Percentiles rank a stretch among this genome's conserved stretches.
Evolutionary conservation across 2,797 vertebrate genomes (phyloP).

Genomic region (Bryconaethiops microstoma): DNA sequence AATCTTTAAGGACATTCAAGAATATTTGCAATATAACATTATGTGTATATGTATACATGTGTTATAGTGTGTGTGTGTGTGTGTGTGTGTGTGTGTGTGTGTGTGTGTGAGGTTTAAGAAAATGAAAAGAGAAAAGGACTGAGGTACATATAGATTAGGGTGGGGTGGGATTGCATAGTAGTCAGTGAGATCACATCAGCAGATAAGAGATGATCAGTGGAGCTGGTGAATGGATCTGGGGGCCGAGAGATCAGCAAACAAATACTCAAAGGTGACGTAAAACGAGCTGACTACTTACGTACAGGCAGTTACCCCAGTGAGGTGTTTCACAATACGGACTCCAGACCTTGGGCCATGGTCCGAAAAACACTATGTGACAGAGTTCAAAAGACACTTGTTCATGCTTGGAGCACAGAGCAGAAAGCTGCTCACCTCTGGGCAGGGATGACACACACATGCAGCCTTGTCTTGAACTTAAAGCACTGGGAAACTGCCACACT

Average conservation of each 20-base stretch:
- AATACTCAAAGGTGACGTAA: constrained; percentile 31
- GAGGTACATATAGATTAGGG: not conserved
- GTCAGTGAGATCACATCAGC: constrained; percentile 21
- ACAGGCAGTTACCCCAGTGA: constrained; percentile 36
- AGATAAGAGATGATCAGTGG: constrained; percentile 1
- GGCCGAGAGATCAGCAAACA: constrained; percentile 10
- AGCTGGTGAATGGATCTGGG: constrained; percentile 30
- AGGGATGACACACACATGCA: not conserved
- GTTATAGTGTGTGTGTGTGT: too few relatives aligned
- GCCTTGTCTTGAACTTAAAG: not conserved
- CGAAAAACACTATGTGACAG: constrained; percentile 58
- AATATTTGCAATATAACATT: too few relatives aligned
- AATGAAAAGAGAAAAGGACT: not conserved
- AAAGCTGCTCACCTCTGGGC: not conserved
- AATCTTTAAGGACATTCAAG: too few relatives aligned
- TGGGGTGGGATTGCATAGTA: not conserved
- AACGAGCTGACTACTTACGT: constrained; percentile 42
- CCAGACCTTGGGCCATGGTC: constrained; percentile 62
- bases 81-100: too few relatives aligned
- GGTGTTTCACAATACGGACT: constrained; percentile 72
- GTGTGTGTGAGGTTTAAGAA: too few relatives aligned
- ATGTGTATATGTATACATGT: too few relatives aligned
- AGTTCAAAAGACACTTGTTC: constrained; percentile 51
- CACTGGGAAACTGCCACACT: not conserved
- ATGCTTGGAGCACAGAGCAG: constrained; percentile 8